Evolutionary conservation across 2,797 vertebrate genomes (phyloP), one percentile per base, ranked within the genome.

Genomic region (Bovichtus variegatus): DNA sequence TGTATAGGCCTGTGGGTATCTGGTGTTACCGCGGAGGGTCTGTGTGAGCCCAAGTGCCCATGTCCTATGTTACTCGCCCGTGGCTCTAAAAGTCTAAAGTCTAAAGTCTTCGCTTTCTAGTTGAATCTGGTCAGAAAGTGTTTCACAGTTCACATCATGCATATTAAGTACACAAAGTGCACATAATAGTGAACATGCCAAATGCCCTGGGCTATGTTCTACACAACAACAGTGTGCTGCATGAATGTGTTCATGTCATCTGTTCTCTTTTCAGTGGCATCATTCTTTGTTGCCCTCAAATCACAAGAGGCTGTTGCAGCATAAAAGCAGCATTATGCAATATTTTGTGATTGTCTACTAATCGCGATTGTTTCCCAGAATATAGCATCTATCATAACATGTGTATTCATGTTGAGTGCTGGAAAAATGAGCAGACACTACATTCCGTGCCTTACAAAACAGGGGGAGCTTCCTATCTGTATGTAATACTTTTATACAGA

Each of bases 301-400:
- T 44, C 60, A 67, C n/a, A 66, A 66, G 46, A 68, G 44, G 31
- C 18, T 15, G 36, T 41, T 68, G 1, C 18, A 67, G 15, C 47
- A 31, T 74, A 67, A 83, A 85, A 73, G 62, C 62, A 49, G 19
- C 11, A 29, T 73, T 78, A 57, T 74, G 65, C 34, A 67, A 40
- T 70, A 31, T 75, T 66, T 43, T 62, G 31, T 58, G 0, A 62
- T 49, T 5, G 5, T 43, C 29, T 61, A 21, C 59, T 64, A 55
- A 80, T 80, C 25, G 29, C 40, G 29, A 19, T 25, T 63, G 29
- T 41, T 40, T 66, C 34, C 16, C 5, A 43, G 29, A 59, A 47
- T 29, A 49, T 59, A 51, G 63, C 6, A 5, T 55, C 0, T 44
- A 11, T 61, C 46, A 57, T 13, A 61, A 25, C 40, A 50, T 74